A percentile compares a stretch with the other conserved stretches of the same genome.
Conservation (phyloP, 2,113 vertebrate species). For the Furnarius figulus region DNA sequence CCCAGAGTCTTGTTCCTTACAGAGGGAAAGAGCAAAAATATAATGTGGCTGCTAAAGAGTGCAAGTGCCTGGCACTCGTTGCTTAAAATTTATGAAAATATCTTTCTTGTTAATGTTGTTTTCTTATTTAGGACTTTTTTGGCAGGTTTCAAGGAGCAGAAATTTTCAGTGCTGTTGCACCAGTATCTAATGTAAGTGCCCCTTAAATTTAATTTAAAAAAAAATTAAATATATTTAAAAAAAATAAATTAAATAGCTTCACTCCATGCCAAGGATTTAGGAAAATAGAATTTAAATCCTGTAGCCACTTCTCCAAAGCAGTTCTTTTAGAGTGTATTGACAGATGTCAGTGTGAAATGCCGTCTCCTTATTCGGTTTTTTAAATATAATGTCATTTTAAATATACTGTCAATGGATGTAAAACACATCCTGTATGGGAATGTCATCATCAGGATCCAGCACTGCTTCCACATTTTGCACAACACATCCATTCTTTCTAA, state of each 20-base stretch:
- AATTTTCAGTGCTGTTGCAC: neutral
- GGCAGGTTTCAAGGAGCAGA: neutral
- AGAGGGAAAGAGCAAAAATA: neutral
- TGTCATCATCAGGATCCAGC: neutral
- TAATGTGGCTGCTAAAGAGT: neutral
- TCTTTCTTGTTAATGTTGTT: neutral
- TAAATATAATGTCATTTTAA: neutral
- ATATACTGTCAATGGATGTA: no score
- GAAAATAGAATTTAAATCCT: neutral
- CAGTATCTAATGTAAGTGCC: neutral
- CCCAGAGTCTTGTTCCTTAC: neutral
- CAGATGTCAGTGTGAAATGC: no score
- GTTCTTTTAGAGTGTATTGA: neutral
- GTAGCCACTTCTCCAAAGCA: neutral
- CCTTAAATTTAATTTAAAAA: no score
- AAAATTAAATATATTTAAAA: no score
- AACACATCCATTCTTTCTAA: neutral
- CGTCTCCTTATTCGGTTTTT: no score
- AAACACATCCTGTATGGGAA: no score
- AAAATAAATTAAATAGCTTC: neutral
- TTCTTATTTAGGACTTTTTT: neutral
- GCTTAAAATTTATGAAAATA: neutral
- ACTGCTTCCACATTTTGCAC: neutral
- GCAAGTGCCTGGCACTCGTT: neutral
- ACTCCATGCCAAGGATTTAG: neutral